phyloP scores from a whole-genome alignment of 2,113 vertebrate genomes.

The Apeltes quadracus region DNA sequence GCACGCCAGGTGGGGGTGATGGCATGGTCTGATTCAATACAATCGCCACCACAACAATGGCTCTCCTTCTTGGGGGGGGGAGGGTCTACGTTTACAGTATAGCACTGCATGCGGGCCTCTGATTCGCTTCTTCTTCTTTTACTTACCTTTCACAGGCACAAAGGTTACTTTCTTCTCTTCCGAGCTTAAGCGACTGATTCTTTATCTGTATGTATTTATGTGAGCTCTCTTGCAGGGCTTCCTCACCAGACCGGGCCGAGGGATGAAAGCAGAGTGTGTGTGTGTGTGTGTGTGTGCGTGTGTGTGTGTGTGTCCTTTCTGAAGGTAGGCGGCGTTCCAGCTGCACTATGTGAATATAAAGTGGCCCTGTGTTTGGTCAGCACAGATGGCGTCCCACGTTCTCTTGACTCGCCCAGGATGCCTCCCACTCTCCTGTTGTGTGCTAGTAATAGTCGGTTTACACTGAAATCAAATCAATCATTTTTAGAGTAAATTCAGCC shows the following conservation, averaged over 20 bases:
- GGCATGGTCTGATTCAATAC: slow-evolving; percentile 43
- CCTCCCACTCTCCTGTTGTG: not conserved
- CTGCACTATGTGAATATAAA: slow-evolving; percentile 36
- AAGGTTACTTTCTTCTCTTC: not conserved
- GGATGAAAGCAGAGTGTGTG: not conserved
- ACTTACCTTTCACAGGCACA: slow-evolving; percentile 12
- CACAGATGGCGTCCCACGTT: slow-evolving; percentile 27
- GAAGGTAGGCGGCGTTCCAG: slow-evolving; percentile 14
- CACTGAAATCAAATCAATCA: not conserved
- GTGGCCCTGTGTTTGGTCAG: slow-evolving; percentile 3
- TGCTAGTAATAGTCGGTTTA: not conserved
- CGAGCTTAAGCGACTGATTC: not conserved
- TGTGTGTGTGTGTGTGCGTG: not conserved
- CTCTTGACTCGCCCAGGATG: not conserved
- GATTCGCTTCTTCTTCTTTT: not conserved
- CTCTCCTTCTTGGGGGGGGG: not conserved
- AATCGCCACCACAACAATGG: slow-evolving; percentile 18
- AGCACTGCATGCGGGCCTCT: not conserved
- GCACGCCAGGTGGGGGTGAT: slow-evolving; percentile 30
- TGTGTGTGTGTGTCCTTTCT: slow-evolving; percentile 6
- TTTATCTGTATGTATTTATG: slow-evolving; percentile 8
- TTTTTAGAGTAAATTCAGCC: not conserved
- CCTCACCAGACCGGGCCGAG: slow-evolving; percentile 25
- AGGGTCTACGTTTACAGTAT: not conserved
- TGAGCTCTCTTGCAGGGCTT: slow-evolving; percentile 22